A percentile compares a stretch with the other conserved stretches of the same genome.
These are phyloP conservation scores for Nesospiza acunhae DNA, from an alignment of 2,113 vertebrate species.

Conservation along the genomic window DNA sequence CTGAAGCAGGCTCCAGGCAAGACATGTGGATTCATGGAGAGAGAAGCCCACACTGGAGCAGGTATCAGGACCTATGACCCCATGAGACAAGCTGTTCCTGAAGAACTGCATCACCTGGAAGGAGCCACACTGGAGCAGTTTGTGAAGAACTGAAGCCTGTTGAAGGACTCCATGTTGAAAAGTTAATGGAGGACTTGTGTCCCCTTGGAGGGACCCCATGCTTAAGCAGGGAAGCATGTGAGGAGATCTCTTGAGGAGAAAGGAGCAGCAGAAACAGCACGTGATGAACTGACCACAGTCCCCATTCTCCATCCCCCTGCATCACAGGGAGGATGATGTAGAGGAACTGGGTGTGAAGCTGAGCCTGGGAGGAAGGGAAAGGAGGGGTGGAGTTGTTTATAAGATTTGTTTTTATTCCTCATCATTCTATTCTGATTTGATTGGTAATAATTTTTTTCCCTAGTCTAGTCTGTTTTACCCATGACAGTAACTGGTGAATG, in stretches of 20 bases:
- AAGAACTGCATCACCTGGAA: background rate
- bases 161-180: background rate
- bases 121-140: background rate
- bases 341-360: background rate
- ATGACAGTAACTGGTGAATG: background rate
- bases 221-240: background rate
- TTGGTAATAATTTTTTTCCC: background rate
- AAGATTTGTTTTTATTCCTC: background rate
- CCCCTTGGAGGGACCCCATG: background rate
- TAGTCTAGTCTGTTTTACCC: background rate
- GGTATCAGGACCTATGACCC: background rate
- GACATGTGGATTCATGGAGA: background rate
- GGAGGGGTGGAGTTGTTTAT: background rate
- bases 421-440: background rate
- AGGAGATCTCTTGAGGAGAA: background rate
- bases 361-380: background rate
- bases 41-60: background rate
- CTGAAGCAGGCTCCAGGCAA: background rate
- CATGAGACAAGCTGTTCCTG: rapidly evolving
- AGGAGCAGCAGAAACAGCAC: background rate
- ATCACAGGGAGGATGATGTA: background rate
- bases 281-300: background rate
- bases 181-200: background rate
- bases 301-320: background rate
- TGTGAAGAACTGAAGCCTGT: background rate